Evolutionary conservation across 2,113 vertebrate genomes (phyloP).

Genomic region (Verasper variegatus): DNA sequence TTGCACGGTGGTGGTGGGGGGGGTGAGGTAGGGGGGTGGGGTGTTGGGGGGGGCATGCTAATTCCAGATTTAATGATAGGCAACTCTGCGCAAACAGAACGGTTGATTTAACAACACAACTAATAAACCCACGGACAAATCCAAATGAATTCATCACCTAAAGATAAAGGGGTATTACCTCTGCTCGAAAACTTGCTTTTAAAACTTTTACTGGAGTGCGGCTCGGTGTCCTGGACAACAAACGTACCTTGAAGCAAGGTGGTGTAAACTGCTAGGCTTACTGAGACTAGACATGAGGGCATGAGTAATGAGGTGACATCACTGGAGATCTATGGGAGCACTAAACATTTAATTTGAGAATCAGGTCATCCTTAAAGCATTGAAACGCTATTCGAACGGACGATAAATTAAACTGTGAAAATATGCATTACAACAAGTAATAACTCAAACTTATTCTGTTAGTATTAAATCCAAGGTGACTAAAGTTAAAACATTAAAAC

Average conservation of each 20-base stretch:
- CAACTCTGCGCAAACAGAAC: background rate
- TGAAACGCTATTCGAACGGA: constrained; percentile 1
- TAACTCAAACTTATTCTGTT: too few species aligned
- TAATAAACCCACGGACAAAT: background rate
- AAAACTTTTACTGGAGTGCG: constrained; percentile 31
- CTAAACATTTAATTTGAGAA: constrained; percentile 37
- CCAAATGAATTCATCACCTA: background rate
- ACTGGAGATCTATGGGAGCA: constrained; percentile 37
- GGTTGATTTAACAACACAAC: constrained; percentile 21
- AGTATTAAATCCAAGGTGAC: too few species aligned
- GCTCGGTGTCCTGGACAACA: constrained; percentile 16
- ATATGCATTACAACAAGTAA: background rate
- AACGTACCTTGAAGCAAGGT: constrained; percentile 19
- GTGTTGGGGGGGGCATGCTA: constrained; percentile 4
- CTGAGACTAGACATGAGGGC: constrained; percentile 52
- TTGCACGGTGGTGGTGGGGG: constrained; percentile 9
- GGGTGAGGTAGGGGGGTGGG: background rate
- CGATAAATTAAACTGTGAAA: background rate
- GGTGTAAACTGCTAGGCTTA: constrained; percentile 17
- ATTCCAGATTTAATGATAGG: constrained; percentile 46
- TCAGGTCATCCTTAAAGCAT: constrained; percentile 12
- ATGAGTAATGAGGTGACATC: constrained; percentile 70
- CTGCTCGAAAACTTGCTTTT: constrained; percentile 27
- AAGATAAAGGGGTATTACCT: constrained; percentile 11
- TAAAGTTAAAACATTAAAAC: too few species aligned